These are phyloP conservation scores for Drosophila kikkawai DNA, from an alignment of 1,140 invertebrate species.

Conservation along the genomic window DNA sequence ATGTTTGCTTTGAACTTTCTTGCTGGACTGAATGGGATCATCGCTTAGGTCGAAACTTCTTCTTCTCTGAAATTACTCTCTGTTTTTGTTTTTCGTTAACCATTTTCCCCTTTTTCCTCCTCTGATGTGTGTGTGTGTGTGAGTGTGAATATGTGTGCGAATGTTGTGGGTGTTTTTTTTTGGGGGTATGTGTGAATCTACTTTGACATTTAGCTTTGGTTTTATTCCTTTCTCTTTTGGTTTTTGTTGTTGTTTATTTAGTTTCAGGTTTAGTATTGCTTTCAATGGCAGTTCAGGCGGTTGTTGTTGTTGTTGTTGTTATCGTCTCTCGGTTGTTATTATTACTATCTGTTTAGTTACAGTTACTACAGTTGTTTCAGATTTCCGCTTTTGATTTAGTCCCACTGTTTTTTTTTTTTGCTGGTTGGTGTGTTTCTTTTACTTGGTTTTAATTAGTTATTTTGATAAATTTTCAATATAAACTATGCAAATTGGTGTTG, in stretches of 20 bases:
- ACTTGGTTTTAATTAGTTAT: conserved; percentile 20
- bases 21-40: conserved; percentile 25
- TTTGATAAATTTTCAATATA: conserved; percentile 44
- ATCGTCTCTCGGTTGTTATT: conserved; percentile 13
- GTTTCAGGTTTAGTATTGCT: conserved; percentile 65
- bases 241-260: conserved; percentile 37
- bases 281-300: conserved; percentile 80
- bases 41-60: conserved; percentile 26
- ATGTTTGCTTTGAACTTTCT: conserved; percentile 68
- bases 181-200: conserved; percentile 15
- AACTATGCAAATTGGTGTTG: conserved; percentile 51
- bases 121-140: conserved; percentile 7
- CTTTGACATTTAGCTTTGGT: conserved; percentile 29
- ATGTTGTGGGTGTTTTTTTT: conserved; percentile 13
- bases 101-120: conserved; percentile 16
- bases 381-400: conserved; percentile 33
- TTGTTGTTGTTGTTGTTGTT: conserved; percentile 38
- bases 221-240: conserved; percentile 15
- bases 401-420: neutral
- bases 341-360: conserved; percentile 13
- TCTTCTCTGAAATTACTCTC: conserved; percentile 28
- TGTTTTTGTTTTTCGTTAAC: conserved; percentile 3
- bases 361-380: conserved; percentile 14
- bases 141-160: conserved; percentile 6
- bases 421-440: neutral